Evolutionary conservation across 2,888 invertebrate species (phyloP), one percentile per base, ranked within the genome.

Genomic region (Cosmia trapezina): DNA sequence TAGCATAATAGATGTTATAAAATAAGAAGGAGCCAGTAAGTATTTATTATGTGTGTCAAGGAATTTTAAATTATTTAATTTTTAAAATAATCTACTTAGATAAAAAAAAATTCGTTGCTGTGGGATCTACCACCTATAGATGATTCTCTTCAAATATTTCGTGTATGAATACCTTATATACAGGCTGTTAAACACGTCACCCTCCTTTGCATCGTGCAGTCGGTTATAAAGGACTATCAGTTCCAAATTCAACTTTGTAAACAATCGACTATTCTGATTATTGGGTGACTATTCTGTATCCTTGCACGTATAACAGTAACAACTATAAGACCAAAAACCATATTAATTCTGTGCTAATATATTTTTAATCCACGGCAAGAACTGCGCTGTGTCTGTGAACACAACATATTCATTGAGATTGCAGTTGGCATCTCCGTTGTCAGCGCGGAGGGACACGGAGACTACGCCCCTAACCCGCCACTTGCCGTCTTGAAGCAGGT

Each of bases 331-430:
- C 2, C n/a, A n/a, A 17, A 14, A 28, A 37, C 41, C 2, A 4
- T 57, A 37, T 51, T 59, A 45, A 4, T 83, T 86, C 70, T 83
- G 65, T 49, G 86, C 77, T 79, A 94, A 89, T 43, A 91, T 88
- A 41, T 83, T 86, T 66, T 86, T 88, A 47, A 97, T 96, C 97
- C 97, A 97, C 57, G 92, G 88, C 60, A 94, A 90, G 88, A 96
- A 97, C 87, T 97, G 95, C 0, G 97, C 96, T n/a, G 96, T 93
- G 86, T 98, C 98, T 0, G 97, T 97, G 87, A 97, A 97, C 22
- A 98, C 96, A 3, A 97, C 92, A 86, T 96, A 97, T 85, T 97
- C 96, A 67, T 95, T 92, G 2, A 96, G 94, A 87, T 97, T 97
- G 86, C 97, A 98, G 0, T 92, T 89, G 59, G 86, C 90, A 63